Percentiles rank a stretch among this genome's conserved stretches.
Conservation (phyloP, 2,888 invertebrate genomes). For the Chalcosyrphus nemorum region DNA sequence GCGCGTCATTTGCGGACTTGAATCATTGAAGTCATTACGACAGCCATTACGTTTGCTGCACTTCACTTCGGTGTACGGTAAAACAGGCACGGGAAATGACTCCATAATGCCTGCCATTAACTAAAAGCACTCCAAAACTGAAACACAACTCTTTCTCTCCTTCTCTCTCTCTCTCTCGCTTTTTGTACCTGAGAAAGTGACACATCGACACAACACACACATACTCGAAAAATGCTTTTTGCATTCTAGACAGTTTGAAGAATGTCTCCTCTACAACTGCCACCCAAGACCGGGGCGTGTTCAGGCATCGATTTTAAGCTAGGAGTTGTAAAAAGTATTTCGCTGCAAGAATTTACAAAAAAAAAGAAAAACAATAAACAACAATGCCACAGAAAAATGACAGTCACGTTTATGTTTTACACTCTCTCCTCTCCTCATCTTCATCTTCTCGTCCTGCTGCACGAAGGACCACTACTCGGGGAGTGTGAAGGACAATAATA, state of each 20-base stretch:
- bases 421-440: not conserved
- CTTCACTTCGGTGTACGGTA: not conserved
- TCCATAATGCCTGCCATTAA: constrained; percentile 65
- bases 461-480: too few relatives aligned
- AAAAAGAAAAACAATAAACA: not conserved
- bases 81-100: constrained; percentile 58
- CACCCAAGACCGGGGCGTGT: not conserved
- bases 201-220: constrained; percentile 18
- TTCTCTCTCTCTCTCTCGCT: too few relatives aligned
- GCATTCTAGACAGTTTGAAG: constrained; percentile 50
- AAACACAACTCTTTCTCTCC: too few relatives aligned
- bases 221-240: constrained; percentile 47
- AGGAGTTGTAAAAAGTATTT: constrained; percentile 8
- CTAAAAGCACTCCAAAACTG: constrained; percentile 59
- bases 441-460: not conserved
- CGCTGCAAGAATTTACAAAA: not conserved
- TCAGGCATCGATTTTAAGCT: constrained; percentile 33
- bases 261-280: not conserved
- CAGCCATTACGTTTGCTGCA: constrained; percentile 7
- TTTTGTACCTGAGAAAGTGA: constrained; percentile 42
- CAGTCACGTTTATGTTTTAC: constrained; percentile 32
- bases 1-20: not conserved
- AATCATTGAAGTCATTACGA: constrained; percentile 16
- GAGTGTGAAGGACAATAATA: constrained; percentile 27
- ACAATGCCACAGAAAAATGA: constrained; percentile 33